Evolutionary conservation across 2,888 invertebrate genomes (phyloP), one percentile per base, ranked within the genome.

Genomic region (Cyrtodaria siliqua): DNA sequence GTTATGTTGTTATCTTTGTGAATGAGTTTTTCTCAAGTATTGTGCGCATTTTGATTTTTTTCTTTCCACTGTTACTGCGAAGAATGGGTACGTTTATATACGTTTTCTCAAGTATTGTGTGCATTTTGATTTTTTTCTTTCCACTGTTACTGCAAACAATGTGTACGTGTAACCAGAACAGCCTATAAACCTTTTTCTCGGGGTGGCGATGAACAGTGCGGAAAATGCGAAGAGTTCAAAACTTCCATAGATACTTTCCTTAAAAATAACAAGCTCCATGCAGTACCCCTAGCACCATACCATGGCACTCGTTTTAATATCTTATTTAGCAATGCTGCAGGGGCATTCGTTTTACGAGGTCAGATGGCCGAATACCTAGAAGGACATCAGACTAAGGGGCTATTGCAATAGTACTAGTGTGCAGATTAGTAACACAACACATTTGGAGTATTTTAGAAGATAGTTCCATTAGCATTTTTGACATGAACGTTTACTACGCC

Each of bases 231-330:
- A 3, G 72, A 62, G n/a, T 83, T 79, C 26, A 52, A 23, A 6
- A n/a, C 29, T 14, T 77, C 42, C 38, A n/a, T 63, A 0, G 57
- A 49, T 27, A 18, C 64, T 8, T 73, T 76, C 27, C 49, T 83
- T 33, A 47, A 63, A 23, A 60, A 61, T 14, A 47, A 76, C 18
- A 16, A 38, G 14, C 20, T 76, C 4, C 12, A 64, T 12, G 52
- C 49, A 16, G 2, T 74, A 1, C 73, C 78, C 12, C 50, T 81
- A 2, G 56, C 71, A 47, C 49, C 29, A 24, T 84, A 78, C 38
- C 62, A 61, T 38, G 82, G 80, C 2, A 84, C 79, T 42, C 38
- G 79, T 2, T 84, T 84, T 26, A 84, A 82, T 33, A 69, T 82
- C 9, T 26, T 78, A 33, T 83, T 85, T 74, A 52, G 64, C 20